Conservation (phyloP, 2,888 invertebrate species). For the Eupithecia abbreviata region DNA sequence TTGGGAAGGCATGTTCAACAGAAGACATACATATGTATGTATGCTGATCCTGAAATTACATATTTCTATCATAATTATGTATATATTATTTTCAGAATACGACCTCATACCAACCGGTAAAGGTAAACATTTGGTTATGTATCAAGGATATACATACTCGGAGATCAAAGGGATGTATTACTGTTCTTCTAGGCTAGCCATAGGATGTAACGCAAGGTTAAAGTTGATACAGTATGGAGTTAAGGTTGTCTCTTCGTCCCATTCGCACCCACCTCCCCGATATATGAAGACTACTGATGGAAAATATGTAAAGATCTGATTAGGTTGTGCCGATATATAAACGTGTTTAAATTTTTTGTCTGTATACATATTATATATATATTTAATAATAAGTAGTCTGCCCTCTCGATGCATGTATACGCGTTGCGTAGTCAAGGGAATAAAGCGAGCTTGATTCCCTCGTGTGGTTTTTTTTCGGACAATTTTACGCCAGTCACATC, state of each 20-base stretch:
- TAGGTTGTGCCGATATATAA: not conserved
- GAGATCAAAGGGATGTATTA: not conserved
- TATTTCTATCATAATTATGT: not conserved
- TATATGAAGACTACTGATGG: not conserved
- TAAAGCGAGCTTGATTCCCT: not conserved
- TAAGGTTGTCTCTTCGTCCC: not conserved
- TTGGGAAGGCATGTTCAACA: too few relatives aligned
- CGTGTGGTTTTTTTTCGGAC: not conserved
- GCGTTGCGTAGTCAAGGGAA: not conserved
- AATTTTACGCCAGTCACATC: not conserved
- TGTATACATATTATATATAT: not conserved
- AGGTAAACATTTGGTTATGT: slow-evolving; percentile 16
- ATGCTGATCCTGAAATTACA: too few relatives aligned
- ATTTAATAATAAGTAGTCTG: not conserved
- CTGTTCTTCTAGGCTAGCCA: slow-evolving; percentile 3
- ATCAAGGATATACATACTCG: slow-evolving; percentile 14
- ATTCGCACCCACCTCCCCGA: slow-evolving; percentile 5
- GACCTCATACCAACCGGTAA: slow-evolving; percentile 30
- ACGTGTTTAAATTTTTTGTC: not conserved
- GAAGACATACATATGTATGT: too few relatives aligned
- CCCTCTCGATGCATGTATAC: not conserved
- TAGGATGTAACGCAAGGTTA: slow-evolving; percentile 10
- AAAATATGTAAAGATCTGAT: not conserved
- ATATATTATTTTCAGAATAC: slow-evolving; percentile 23
- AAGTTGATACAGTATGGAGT: slow-evolving; percentile 3